A percentile compares a stretch with the other conserved stretches of the same genome.
Evolutionary conservation across 2,113 vertebrate species (phyloP).

Genomic region (Isichthys henryi): DNA sequence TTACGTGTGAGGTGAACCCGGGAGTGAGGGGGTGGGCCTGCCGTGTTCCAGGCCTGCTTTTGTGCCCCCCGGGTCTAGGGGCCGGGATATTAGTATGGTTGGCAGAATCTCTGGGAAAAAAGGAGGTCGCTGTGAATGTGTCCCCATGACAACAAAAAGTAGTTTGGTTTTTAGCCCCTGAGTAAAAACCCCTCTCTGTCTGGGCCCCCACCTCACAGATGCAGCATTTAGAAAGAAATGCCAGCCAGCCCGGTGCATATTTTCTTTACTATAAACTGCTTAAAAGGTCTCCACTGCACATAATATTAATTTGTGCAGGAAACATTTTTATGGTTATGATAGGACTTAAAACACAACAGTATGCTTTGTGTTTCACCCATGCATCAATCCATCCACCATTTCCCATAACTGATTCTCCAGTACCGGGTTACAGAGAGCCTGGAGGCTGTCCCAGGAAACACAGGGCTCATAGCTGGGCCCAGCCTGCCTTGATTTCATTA

Average conservation of each 20-base stretch:
- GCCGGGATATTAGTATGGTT: slow-evolving; percentile 9
- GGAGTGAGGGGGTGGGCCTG: neutral
- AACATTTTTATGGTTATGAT: neutral
- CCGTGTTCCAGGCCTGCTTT: slow-evolving; percentile 10
- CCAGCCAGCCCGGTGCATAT: neutral
- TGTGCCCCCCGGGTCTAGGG: slow-evolving; percentile 8
- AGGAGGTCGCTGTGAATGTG: neutral
- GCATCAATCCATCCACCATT: neutral
- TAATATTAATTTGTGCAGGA: neutral
- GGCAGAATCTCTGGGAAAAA: neutral
- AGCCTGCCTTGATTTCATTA: neutral
- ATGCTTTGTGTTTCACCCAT: neutral
- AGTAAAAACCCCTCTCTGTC: neutral
- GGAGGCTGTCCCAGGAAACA: neutral
- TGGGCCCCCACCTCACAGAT: neutral
- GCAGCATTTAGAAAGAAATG: neutral
- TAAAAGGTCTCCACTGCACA: neutral
- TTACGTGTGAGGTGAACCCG: neutral
- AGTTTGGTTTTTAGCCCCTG: neutral
- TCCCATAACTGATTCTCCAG: neutral
- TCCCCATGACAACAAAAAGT: slow-evolving; percentile 14
- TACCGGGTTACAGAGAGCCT: neutral
- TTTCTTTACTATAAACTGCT: neutral
- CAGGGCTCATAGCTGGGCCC: neutral
- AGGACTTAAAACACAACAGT: neutral